Base-by-base conservation (phyloP, 2,797 vertebrate species). In the Brachyrhaphis roseni region DNA sequence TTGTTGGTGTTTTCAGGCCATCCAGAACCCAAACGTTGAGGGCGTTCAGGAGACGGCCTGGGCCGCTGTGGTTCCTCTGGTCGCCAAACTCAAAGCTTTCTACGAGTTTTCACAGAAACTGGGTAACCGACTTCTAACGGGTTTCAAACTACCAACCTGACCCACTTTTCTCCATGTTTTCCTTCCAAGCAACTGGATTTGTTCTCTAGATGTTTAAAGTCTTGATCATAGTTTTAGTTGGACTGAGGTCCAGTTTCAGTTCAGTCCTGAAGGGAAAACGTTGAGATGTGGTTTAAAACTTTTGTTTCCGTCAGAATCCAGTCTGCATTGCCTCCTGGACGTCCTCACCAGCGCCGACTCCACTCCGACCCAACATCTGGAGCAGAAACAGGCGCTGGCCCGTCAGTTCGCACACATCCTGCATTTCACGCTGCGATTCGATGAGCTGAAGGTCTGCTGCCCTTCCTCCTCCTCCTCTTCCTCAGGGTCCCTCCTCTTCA, bases 351-450 rank as follows among this genome's bases (percentile, higher is more conserved):
- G 95, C 81, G 94, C 97, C 0, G 95, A 95, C 0, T 97, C 97
- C 5, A 96, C 96, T 72, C 97, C 98, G 6, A 99, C 98, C 0
- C 98, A 99, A 85, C 98, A 99, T 75, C 96, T 99, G 94, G 98
- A 99, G 97, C 97, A 98, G 94, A 97, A 99, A 95, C 98, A 99
- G 96, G 97, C 98, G 86, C 96, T 99, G 90, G 98, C 98, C n/a
- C 97, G 98, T 43, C 98, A 99, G 95, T 98, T 99, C 59, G 98
- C 98, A 39, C 97, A 99, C 95, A 99, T 99, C 84, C 95, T 99
- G 87, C 97, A 99, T 92, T 99, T 99, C 87, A 99, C 98, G 12
- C 97, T 99, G 91, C 97, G 97, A 1, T 99, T 99, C 70, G 98
- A 99, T 71, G 98, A 99, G 87, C 97, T 99, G 64, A 99, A 99